Base-by-base conservation (phyloP, 2,113 vertebrate genomes). In the Cynoglossus semilaevis region DNA sequence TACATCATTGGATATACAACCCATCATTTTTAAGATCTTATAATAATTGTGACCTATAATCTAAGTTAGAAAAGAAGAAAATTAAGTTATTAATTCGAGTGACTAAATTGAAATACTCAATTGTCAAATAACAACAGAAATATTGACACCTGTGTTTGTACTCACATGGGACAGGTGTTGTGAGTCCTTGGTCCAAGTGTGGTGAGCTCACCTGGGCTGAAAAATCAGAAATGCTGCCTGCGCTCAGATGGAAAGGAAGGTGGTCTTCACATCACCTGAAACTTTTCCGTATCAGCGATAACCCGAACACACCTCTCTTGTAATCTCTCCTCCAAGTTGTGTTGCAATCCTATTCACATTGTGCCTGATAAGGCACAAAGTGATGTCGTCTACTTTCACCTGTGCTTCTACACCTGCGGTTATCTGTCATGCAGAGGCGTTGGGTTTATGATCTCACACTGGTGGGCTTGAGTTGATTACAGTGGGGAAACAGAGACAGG, bases 131-230 rank as follows among this genome's bases (percentile, higher is more conserved):
- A 8, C 4, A n/a, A 4, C 35, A 46, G 15, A 63, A 34, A 3
- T 5, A 45, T 8, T 22, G n/a, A 52, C 60, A 5, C 14, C 1
- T 29, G n/a, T 46, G 44, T 16, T 52, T 45, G 34, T 54, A 1
- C 79, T 88, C 52, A 88, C 86, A 84, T 81, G 64, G 49, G 77
- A 63, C 16, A 45, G 57, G 7, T 2, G 51, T 3, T 72, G 70
- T 4, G 79, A 71, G 50, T 85, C 82, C 77, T 82, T 88, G 46
- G 16, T 74, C 16, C 8, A 13, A 0, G n/a, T 54, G 46, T 46
- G 45, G 37, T 48, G 48, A 60, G 44, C 42, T 79, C 61, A 74
- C 61, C 42, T 73, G 54, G 8, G 29, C 51, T 14, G 58, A 47
- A 46, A 16, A 10, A 58, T 15, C 15, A 45, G 16, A 59, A 66